phyloP scores from a whole-genome alignment of 2,797 vertebrate species.

The Brachyalestes nurse region DNA sequence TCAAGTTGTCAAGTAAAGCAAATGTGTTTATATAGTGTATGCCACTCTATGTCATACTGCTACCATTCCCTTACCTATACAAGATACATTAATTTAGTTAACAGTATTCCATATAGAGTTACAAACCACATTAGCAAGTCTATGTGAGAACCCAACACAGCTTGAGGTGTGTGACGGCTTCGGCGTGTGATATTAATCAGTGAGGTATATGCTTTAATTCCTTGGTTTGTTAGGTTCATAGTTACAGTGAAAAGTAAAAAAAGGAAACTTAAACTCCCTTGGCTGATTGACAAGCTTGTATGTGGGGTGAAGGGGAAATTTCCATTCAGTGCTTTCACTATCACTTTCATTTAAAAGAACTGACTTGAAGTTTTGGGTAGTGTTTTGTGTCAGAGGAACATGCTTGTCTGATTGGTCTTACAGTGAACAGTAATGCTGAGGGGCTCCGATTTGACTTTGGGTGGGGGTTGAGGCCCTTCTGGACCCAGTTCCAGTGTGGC shows the following conservation, averaged over 20 bases:
- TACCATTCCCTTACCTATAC: background rate
- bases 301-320: background rate
- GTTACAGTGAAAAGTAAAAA: background rate
- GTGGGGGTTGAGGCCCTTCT: conserved; percentile 50
- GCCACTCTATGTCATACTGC: conserved; percentile 30
- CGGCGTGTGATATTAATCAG: background rate
- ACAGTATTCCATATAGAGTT: background rate
- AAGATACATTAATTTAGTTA: background rate
- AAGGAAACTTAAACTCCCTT: background rate
- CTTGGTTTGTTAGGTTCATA: background rate
- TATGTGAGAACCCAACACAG: background rate
- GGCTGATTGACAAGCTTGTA: too few species aligned
- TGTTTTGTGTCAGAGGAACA: background rate
- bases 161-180: background rate
- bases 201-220: too few species aligned
- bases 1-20: background rate
- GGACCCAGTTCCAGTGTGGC: conserved; percentile 45
- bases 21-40: background rate
- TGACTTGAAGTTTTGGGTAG: background rate
- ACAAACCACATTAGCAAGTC: background rate
- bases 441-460: conserved; percentile 27
- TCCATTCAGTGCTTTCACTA: too few species aligned
- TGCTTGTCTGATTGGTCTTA: conserved; percentile 23
- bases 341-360: background rate
- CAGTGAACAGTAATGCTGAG: conserved; percentile 44